Evolutionary conservation across 2,113 vertebrate species (phyloP).

Genomic region (Onychostruthus taczanowskii): DNA sequence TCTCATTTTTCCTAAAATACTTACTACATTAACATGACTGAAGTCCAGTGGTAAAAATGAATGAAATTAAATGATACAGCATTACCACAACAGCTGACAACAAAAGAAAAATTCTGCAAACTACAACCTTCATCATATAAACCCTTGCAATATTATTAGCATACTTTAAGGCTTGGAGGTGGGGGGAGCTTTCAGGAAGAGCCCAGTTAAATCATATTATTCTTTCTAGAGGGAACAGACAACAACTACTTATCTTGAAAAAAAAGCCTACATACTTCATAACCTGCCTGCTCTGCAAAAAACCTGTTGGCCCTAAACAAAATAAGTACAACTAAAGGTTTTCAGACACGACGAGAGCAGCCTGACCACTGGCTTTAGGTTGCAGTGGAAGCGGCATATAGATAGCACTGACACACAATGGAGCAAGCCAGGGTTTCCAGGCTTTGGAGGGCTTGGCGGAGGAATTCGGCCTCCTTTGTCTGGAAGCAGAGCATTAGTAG

Average conservation of each 20-base stretch:
- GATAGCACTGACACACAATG: background rate
- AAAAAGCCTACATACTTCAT: background rate
- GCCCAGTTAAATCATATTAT: background rate
- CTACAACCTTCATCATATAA: slow-evolving; percentile 12
- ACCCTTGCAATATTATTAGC: background rate
- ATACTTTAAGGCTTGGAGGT: background rate
- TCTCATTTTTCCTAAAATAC: slow-evolving; percentile 88
- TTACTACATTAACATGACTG: slow-evolving; percentile 81
- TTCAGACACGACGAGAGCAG: background rate
- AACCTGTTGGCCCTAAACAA: background rate
- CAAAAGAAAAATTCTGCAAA: slow-evolving; percentile 51
- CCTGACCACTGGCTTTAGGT: background rate
- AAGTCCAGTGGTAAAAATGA: slow-evolving; percentile 78
- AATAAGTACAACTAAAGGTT: background rate
- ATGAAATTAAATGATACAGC: slow-evolving; percentile 72
- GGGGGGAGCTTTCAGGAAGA: background rate
- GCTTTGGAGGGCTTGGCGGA: background rate
- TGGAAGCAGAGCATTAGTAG: background rate
- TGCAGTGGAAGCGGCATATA: background rate
- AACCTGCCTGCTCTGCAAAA: background rate
- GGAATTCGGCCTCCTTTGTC: slow-evolving; percentile 22
- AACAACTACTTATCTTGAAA: background rate
- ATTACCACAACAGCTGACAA: slow-evolving; percentile 59
- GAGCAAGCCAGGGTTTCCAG: slow-evolving; percentile 25
- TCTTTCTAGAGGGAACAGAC: background rate